Conservation (phyloP, 2,888 invertebrate genomes). For the Habroteleia sp. region DNA sequence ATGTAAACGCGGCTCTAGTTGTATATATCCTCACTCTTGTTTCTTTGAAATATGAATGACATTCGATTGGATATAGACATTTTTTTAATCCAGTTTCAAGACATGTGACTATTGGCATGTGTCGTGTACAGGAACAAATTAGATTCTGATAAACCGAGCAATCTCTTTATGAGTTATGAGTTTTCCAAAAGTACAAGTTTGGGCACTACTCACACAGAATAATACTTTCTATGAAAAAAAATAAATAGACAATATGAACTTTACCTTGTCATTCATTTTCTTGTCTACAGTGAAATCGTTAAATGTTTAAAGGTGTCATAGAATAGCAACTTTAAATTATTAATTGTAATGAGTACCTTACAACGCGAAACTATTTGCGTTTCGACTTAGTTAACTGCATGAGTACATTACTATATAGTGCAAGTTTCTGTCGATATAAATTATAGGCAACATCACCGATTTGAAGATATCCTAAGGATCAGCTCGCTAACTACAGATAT, state of each 20-base stretch:
- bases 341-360: too few relatives aligned
- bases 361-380: background rate
- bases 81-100: constrained; percentile 58
- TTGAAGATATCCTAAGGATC: constrained; percentile 2
- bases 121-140: constrained; percentile 27
- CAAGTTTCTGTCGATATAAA: background rate
- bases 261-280: too few relatives aligned
- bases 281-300: too few relatives aligned
- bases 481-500: background rate
- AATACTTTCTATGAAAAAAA: too few relatives aligned
- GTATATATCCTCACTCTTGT: constrained; percentile 45
- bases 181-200: too few relatives aligned
- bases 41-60: constrained; percentile 51
- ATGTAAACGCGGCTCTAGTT: constrained; percentile 48
- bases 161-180: too few relatives aligned
- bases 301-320: too few relatives aligned
- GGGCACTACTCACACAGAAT: too few relatives aligned
- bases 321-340: too few relatives aligned
- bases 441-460: background rate
- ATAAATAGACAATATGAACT: too few relatives aligned
- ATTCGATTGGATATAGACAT: constrained; percentile 42
- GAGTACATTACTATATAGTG: too few relatives aligned
- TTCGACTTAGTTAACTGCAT: too few relatives aligned
- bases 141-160: constrained; percentile 43
- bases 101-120: constrained; percentile 40